Evolutionary conservation across 2,797 vertebrate genomes (phyloP), one percentile per base, ranked within the genome.

Genomic region (Sorex maritimensis): DNA sequence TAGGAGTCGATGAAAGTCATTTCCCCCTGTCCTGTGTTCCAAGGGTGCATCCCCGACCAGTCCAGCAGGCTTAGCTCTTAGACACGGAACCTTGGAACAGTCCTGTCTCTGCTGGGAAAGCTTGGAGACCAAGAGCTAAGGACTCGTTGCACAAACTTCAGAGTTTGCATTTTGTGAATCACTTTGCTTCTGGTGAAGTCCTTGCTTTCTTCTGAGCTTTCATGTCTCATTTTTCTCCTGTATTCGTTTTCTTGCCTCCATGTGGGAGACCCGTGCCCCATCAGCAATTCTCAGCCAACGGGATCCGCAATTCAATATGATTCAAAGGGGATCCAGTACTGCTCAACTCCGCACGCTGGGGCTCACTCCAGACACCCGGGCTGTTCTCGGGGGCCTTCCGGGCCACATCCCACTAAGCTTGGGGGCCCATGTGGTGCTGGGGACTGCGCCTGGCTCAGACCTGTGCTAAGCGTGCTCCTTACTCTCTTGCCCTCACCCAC

Each of bases 1-100:
- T 77, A 73, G 38, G 30, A 38, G 49, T 61, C 19, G 5, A 58
- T 58, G 13, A 58, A 58, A 58, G 73, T 34, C 19, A 52, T 26
- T 68, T 82, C 72, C 83, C n/a, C 73, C 58, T 93, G 81, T 92
- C 78, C 67, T 95, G 28, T 19, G 65, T 77, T 58, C 58, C 8
- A 49, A 63, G 55, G 72, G 78, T 28, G 9, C 34, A 65, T 93
- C 93, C n/a, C 55, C 81, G 67, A 23, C 71, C 38, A 12, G 28
- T 85, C 30, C 74, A 81, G 78, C 52, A 85, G 38, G 67, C 85
- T 94, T 82, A 52, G 38, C 49, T 92, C 83, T 87, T 91, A 23
- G 55, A 55, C 24, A 44, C 28, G 41, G 24, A 78, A 65, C 87
- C 28, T 3, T 46, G 17, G 17, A 23, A 52, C 52, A 30, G 81